These are phyloP conservation scores for Phytoseiulus persimilis DNA, from an alignment of 2,888 invertebrate genomes.

Conservation along the genomic window DNA sequence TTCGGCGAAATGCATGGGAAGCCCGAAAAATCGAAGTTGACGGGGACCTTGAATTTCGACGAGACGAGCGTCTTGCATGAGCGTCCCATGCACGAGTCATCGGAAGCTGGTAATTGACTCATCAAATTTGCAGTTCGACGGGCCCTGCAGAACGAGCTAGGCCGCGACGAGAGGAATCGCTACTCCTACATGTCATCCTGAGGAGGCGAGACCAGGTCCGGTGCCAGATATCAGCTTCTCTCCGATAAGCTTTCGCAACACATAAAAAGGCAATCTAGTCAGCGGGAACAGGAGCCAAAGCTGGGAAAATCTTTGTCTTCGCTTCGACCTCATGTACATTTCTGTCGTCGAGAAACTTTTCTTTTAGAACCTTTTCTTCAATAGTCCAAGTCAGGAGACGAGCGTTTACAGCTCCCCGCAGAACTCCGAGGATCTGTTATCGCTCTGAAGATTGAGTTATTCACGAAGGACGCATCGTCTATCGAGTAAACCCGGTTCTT, in stretches of 20 bases:
- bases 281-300: not conserved
- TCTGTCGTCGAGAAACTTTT: not conserved
- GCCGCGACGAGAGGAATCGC: constrained; percentile 64
- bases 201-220: not conserved
- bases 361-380: too few relatives aligned
- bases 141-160: constrained; percentile 69
- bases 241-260: not conserved
- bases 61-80: too few relatives aligned
- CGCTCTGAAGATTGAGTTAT: not conserved
- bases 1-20: too few relatives aligned
- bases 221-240: not conserved
- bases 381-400: too few relatives aligned
- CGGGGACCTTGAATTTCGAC: too few relatives aligned
- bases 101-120: not conserved
- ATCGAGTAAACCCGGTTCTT: not conserved
- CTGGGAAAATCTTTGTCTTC: not conserved
- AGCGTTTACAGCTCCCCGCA: too few relatives aligned
- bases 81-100: not conserved
- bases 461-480: not conserved
- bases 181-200: constrained; percentile 28
- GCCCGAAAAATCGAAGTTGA: too few relatives aligned
- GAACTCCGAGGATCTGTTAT: not conserved
- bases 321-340: not conserved
- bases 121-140: constrained; percentile 61
- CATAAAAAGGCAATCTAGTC: not conserved